phyloP scores from a whole-genome alignment of 2,888 invertebrate species.

The Epiblema foenella region DNA sequence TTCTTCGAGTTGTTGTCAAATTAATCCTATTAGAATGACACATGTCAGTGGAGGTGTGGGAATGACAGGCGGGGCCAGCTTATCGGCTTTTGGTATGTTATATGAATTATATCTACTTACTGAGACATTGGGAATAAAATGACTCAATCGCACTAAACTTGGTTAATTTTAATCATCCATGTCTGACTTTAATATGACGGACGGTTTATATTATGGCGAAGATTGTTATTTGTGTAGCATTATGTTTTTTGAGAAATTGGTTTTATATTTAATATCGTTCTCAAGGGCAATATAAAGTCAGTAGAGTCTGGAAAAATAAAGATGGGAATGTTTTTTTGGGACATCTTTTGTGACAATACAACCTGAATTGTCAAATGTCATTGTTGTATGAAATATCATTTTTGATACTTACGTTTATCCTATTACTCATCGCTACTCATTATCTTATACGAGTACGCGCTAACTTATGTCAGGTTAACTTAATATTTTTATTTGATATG shows the following conservation, averaged over 20 bases:
- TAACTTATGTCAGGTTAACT: too few species aligned
- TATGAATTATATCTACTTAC: constrained; percentile 31
- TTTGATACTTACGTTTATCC: too few species aligned
- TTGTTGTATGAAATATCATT: too few species aligned
- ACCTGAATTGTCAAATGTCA: too few species aligned
- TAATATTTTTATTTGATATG: too few species aligned
- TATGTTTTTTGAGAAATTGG: not conserved
- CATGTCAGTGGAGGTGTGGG: constrained; percentile 53
- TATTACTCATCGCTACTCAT: too few species aligned
- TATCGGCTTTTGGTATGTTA: constrained; percentile 40
- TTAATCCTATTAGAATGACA: constrained; percentile 74
- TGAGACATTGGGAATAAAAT: constrained; percentile 35
- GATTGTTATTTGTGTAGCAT: not conserved
- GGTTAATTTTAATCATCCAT: constrained; percentile 34
- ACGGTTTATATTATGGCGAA: not conserved
- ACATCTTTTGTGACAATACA: too few species aligned
- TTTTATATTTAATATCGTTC: not conserved
- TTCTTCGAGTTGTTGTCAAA: constrained; percentile 58
- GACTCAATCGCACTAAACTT: constrained; percentile 38
- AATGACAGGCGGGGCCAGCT: constrained; percentile 53
- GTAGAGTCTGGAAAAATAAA: too few species aligned
- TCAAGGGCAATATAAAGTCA: not conserved
- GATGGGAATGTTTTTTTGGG: too few species aligned
- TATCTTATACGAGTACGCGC: too few species aligned
- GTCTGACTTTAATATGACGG: constrained; percentile 31